A percentile compares a stretch with the other conserved stretches of the same genome.
Conservation (phyloP, 2,113 vertebrate species). For the Oenanthe melanoleuca region DNA sequence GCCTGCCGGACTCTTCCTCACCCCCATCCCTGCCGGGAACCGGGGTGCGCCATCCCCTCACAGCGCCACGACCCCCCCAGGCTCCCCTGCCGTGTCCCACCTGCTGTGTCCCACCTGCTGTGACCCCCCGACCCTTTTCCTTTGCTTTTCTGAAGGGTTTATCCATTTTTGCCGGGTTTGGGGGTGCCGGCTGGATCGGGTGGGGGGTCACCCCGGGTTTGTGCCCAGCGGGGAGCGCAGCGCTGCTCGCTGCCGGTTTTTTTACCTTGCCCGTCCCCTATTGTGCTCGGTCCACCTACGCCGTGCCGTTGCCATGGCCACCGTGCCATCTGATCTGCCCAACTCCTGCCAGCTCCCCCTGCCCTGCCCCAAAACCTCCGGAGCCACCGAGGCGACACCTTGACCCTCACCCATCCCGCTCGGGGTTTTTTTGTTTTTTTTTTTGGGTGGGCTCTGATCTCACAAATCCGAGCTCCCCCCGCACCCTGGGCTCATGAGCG, state of each 20-base stretch:
- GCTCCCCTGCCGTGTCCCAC: too few relatives aligned
- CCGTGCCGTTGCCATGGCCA: constrained; percentile 50
- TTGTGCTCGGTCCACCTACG: constrained; percentile 31
- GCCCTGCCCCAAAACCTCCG: neutral
- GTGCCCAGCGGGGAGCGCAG: neutral
- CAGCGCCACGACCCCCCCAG: too few relatives aligned
- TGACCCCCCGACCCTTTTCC: rapidly evolving
- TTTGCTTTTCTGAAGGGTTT: neutral
- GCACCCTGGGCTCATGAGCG: rapidly evolving
- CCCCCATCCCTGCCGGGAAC: neutral
- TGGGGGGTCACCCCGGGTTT: neutral
- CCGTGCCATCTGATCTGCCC: constrained; percentile 46
- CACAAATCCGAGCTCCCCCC: neutral
- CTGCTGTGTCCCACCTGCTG: too few relatives aligned
- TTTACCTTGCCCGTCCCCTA: neutral
- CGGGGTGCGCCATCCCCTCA: too few relatives aligned
- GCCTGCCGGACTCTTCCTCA: too few relatives aligned
- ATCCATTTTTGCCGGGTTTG: rapidly evolving
- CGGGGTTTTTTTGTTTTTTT: too few relatives aligned
- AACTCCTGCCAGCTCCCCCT: neutral
- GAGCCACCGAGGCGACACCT: neutral
- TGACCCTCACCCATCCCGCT: too few relatives aligned
- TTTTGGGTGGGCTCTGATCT: neutral
- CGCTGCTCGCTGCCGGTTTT: neutral
- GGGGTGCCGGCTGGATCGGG: rapidly evolving